A percentile compares a stretch with the other conserved stretches of the same genome.
phyloP scores from a whole-genome alignment of 2,113 vertebrate species.

The Leptodactylus fuscus region DNA sequence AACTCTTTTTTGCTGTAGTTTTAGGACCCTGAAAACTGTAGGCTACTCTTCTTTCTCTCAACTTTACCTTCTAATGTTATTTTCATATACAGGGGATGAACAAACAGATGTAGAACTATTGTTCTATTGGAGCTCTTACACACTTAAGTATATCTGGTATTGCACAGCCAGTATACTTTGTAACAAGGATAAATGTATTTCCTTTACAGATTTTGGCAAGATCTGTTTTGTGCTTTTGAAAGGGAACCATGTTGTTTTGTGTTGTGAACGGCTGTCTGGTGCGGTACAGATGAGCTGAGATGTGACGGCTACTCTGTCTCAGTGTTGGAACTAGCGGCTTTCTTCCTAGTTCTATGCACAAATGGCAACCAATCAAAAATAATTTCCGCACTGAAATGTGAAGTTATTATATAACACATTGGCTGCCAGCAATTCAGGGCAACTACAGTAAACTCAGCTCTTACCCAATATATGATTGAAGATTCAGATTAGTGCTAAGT shows the following conservation, averaged over 20 bases:
- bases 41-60: too few relatives aligned
- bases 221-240: neutral
- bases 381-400: conserved; percentile 39
- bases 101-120: neutral
- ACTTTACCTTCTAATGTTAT: neutral
- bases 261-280: neutral
- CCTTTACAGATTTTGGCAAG: neutral
- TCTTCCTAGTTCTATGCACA: neutral
- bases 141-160: neutral
- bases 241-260: conserved; percentile 22
- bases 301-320: conserved; percentile 25
- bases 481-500: neutral
- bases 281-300: neutral
- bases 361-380: conserved; percentile 30
- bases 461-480: neutral
- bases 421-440: neutral
- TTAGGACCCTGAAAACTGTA: too few relatives aligned
- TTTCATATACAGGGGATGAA: neutral
- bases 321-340: neutral
- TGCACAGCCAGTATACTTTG: neutral
- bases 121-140: neutral
- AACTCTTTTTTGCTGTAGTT: too few relatives aligned
- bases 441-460: neutral
- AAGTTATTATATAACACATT: conserved; percentile 29
- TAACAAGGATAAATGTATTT: neutral